These are phyloP conservation scores for Melipona bicolor DNA, from an alignment of 2,888 invertebrate species.

Conservation along the genomic window DNA sequence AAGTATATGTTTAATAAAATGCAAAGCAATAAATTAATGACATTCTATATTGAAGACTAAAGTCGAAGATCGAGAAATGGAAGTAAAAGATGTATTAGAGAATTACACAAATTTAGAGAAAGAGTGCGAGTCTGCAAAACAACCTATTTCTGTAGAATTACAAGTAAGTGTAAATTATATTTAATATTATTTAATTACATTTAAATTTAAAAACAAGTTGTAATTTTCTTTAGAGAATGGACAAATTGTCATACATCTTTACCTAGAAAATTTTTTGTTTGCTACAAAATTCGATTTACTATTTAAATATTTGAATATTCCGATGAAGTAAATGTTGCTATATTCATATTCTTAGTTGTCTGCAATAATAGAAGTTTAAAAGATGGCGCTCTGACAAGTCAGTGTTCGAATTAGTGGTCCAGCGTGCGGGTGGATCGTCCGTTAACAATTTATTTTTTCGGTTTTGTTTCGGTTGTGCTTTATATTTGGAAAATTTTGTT, in stretches of 20 bases:
- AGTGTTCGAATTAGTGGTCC: not conserved
- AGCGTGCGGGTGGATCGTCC: too few relatives aligned
- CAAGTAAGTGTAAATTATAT: slow-evolving; percentile 79
- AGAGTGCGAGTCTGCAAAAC: slow-evolving; percentile 85
- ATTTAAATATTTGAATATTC: slow-evolving; percentile 9
- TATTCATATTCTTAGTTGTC: not conserved
- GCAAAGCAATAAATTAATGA: not conserved
- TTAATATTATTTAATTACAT: not conserved
- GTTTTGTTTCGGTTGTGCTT: not conserved
- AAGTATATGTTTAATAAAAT: slow-evolving; percentile 5
- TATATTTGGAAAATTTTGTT: not conserved
- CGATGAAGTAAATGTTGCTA: not conserved
- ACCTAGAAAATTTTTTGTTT: not conserved
- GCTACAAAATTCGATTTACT: too few relatives aligned
- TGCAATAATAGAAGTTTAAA: not conserved
- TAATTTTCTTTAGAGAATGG: not conserved
- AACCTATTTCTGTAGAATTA: slow-evolving; percentile 84
- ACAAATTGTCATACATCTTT: not conserved
- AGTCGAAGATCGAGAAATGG: slow-evolving; percentile 86
- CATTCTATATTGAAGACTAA: slow-evolving; percentile 78
- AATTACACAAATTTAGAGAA: slow-evolving; percentile 88
- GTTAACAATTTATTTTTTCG: not conserved
- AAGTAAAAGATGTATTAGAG: slow-evolving; percentile 87
- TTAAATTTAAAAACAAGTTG: not conserved
- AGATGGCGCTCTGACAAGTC: not conserved